Conservation (phyloP, 2,113 vertebrate genomes). For the Corythornis vintsioides region DNA sequence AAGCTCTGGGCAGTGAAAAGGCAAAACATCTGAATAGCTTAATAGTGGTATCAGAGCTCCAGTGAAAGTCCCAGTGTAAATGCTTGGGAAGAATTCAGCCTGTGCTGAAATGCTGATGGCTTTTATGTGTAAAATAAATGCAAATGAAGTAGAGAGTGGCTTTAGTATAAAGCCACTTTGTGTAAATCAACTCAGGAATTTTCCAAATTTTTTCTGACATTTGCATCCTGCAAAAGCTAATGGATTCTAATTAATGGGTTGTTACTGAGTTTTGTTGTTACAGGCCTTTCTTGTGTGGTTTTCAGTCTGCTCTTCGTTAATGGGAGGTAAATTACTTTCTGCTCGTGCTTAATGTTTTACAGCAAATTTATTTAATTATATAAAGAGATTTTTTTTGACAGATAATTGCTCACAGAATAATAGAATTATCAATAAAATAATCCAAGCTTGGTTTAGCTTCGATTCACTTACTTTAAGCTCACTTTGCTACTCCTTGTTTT, state of each 20-base stretch:
- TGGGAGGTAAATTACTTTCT: neutral
- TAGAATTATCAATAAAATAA: neutral
- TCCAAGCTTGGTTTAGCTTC: neutral
- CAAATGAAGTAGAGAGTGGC: neutral
- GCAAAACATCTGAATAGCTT: neutral
- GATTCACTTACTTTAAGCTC: neutral
- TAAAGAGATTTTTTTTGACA: neutral
- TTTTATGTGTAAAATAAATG: neutral
- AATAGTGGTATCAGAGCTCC: neutral
- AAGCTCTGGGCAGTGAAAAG: neutral
- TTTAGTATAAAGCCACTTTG: neutral
- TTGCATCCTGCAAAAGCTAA: neutral
- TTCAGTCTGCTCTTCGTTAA: neutral
- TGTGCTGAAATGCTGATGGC: neutral
- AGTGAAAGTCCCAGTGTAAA: neutral
- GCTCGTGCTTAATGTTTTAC: neutral
- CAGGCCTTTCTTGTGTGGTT: neutral
- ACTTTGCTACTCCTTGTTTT: neutral
- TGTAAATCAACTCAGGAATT: neutral
- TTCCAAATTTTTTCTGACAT: neutral
- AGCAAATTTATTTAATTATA: neutral
- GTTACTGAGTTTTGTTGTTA: neutral
- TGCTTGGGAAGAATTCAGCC: neutral
- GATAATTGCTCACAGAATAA: neutral
- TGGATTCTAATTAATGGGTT: neutral